Percentiles rank a stretch among this genome's conserved stretches.
These are phyloP conservation scores for Corvus moneduloides DNA, from an alignment of 2,113 vertebrate genomes.

Conservation along the genomic window DNA sequence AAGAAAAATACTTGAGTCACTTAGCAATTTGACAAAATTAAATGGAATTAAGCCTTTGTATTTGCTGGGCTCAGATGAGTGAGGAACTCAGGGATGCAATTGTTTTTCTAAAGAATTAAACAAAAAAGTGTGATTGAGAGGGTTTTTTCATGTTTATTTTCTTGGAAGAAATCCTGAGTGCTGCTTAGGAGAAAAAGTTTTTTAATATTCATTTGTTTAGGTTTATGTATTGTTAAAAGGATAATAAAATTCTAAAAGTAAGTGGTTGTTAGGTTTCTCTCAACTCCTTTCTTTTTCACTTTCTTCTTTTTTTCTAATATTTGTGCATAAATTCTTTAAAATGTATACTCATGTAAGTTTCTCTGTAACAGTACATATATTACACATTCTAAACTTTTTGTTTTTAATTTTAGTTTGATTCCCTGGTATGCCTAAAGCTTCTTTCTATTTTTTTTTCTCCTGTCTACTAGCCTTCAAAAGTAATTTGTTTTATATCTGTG, in stretches of 20 bases:
- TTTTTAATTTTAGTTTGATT: neutral
- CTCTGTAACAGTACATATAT: neutral
- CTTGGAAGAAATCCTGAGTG: neutral
- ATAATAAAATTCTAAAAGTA: neutral
- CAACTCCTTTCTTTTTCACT: neutral
- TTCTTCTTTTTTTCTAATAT: neutral
- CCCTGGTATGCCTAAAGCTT: neutral
- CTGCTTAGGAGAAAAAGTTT: neutral
- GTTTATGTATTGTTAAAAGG: neutral
- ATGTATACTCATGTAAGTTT: neutral
- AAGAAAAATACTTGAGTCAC: neutral
- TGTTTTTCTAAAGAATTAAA: neutral
- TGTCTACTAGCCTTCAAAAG: neutral
- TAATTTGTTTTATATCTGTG: neutral
- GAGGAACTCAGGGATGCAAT: neutral
- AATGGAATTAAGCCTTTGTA: neutral
- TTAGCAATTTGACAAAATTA: neutral
- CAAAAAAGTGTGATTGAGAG: neutral
- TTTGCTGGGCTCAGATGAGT: neutral
- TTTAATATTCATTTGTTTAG: neutral
- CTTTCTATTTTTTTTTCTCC: neutral
- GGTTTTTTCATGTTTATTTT: neutral
- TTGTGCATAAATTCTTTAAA: neutral
- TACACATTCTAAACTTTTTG: neutral
- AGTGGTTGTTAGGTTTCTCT: neutral